Percentiles rank a stretch among this genome's conserved stretches.
phyloP scores from a whole-genome alignment of 2,797 vertebrate genomes.

The Crossoptilon crossoptilon region DNA sequence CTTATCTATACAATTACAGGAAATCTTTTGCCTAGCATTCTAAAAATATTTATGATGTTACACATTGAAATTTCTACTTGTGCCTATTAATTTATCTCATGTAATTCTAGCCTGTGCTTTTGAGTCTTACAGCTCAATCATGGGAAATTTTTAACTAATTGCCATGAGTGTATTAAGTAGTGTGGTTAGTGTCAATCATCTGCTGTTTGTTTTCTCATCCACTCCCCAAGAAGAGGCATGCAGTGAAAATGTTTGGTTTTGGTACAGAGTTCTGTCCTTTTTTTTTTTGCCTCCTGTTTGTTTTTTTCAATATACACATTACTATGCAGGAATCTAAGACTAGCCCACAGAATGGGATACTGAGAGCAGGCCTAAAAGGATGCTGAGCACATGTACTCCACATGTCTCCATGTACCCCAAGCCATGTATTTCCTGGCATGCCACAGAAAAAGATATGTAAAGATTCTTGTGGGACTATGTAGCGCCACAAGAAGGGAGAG shows the following conservation, averaged over 20 bases:
- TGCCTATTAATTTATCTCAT: not conserved
- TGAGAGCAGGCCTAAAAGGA: not conserved
- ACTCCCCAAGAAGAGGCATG: not conserved
- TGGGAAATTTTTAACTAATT: not conserved
- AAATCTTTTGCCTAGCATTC: not conserved
- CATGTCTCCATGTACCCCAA: not conserved
- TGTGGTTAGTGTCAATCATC: not conserved
- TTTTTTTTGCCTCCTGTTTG: not conserved
- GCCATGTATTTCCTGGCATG: not conserved
- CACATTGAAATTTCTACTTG: not conserved
- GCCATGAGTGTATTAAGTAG: not conserved
- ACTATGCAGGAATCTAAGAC: not conserved
- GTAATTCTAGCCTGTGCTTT: not conserved
- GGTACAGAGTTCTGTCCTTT: not conserved
- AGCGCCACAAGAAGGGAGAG: not conserved
- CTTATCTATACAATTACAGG: not conserved
- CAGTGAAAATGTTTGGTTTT: not conserved
- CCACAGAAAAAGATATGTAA: not conserved
- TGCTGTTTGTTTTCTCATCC: not conserved
- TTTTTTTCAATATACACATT: not conserved
- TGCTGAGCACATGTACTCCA: not conserved
- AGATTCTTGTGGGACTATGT: not conserved
- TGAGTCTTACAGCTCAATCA: not conserved
- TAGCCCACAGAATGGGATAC: not conserved
- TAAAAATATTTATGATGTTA: not conserved